Evolutionary conservation across 1,140 invertebrate species (phyloP), one percentile per base, ranked within the genome.

Genomic region (Drosophila orosa): DNA sequence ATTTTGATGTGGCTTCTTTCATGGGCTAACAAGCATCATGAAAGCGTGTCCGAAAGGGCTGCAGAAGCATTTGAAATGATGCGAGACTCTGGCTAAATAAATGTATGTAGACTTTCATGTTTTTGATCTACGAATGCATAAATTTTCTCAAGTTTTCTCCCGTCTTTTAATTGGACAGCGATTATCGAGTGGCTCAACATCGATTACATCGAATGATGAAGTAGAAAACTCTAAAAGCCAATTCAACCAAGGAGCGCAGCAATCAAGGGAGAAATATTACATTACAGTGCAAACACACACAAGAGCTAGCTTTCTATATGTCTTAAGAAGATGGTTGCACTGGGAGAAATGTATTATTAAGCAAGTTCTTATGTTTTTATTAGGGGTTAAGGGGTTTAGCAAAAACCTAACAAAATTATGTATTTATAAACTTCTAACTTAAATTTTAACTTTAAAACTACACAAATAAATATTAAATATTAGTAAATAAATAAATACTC

Each of bases 251-350:
- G 47, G 44, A 82, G 66, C 45, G 56, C 29, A 24, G 72, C 81
- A 90, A 80, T 90, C 71, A 90, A 86, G 80, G 72, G 61, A 79
- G 74, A 86, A 82, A 80, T 85, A 90, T 90, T 82, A 56, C 76
- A 90, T 86, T 86, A 80, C 86, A 55, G n/a, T 62, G 50, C 31
- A 52, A 22, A 52, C 48, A 47, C 48, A 47, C 44, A 55, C 24
- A 62, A 24, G 24, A 29, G 61, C 15, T 63, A 17, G 25, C 55
- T 42, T 40, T 27, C 42, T 19, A 57, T 31, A 44, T 29, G 29
- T 27, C 24, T 39, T 27, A 27, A 42, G 7, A 22, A 12, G 12
- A 52, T 22, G 3, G n/a, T n/a, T 37, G 29, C 42, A 44, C 44
- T 5, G 45, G 0, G 3, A 3, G 4, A 42, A 35, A n/a, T 15